These are phyloP conservation scores for Anseranas semipalmata DNA, from an alignment of 2,113 vertebrate genomes.

Conservation along the genomic window DNA sequence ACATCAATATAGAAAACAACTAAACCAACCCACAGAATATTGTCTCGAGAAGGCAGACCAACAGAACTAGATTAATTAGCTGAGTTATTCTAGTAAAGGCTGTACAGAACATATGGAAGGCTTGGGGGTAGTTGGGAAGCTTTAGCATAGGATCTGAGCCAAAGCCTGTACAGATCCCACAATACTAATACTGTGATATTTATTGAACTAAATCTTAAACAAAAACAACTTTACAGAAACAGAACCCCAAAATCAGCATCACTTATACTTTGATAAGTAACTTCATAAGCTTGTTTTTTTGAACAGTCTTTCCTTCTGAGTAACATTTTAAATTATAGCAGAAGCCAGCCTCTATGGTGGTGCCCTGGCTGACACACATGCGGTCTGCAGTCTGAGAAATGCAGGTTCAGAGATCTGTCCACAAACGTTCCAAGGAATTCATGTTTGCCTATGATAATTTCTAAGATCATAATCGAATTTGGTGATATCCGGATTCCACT, in stretches of 20 bases:
- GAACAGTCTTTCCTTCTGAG: not conserved
- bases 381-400: not conserved
- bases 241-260: not conserved
- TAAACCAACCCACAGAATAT: not conserved
- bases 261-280: not conserved
- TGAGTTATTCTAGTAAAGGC: not conserved
- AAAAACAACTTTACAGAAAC: not conserved
- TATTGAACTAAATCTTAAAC: not conserved
- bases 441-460: not conserved
- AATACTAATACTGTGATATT: rapidly evolving
- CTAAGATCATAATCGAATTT: not conserved
- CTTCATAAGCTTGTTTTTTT: not conserved
- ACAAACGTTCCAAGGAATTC: not conserved
- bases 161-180: not conserved
- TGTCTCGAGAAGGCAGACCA: not conserved
- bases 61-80: not conserved
- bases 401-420: not conserved
- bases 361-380: not conserved
- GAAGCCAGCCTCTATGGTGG: not conserved
- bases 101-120: not conserved
- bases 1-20: not conserved
- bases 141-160: not conserved
- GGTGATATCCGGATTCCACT: not conserved
- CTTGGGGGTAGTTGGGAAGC: not conserved
- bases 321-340: not conserved